Conservation (phyloP, 2,797 vertebrate genomes). For the Lepus townsendii region DNA sequence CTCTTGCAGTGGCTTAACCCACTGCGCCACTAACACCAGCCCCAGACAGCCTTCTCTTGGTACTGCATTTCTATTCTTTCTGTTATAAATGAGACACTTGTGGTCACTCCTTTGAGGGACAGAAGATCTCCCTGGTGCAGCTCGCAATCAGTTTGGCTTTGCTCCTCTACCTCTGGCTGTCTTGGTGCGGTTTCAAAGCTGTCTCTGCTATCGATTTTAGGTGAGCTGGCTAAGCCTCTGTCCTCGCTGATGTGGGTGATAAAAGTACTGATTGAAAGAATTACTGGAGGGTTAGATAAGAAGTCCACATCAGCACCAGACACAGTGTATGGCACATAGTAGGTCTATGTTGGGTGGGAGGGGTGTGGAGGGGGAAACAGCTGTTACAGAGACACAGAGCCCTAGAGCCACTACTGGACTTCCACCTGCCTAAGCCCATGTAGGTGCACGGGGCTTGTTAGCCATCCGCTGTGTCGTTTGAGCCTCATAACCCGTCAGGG, state of each 20-base stretch:
- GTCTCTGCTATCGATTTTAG: not conserved
- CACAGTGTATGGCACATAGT: not conserved
- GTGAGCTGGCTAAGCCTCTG: not conserved
- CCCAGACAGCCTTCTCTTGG: no score
- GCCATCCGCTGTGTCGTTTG: not conserved
- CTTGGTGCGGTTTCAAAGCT: conserved; percentile 6
- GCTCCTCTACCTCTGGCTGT: not conserved
- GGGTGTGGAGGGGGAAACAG: not conserved
- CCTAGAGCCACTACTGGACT: not conserved
- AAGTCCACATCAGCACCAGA: not conserved
- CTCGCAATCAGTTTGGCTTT: not conserved
- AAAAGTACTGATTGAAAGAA: not conserved
- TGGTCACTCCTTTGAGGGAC: not conserved
- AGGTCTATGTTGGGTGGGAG: not conserved
- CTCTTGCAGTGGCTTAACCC: no score
- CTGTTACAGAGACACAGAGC: not conserved
- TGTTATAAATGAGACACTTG: not conserved
- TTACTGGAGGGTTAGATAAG: conserved; percentile 30
- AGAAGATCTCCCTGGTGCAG: not conserved
- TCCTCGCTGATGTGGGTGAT: not conserved
- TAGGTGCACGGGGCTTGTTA: not conserved
- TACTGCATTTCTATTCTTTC: not conserved
- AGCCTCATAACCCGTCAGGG: not conserved
- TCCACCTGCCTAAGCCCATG: no score
- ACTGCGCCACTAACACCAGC: no score